Base-by-base conservation (phyloP, 2,797 vertebrate genomes). In the Sebastes vulpes region DNA sequence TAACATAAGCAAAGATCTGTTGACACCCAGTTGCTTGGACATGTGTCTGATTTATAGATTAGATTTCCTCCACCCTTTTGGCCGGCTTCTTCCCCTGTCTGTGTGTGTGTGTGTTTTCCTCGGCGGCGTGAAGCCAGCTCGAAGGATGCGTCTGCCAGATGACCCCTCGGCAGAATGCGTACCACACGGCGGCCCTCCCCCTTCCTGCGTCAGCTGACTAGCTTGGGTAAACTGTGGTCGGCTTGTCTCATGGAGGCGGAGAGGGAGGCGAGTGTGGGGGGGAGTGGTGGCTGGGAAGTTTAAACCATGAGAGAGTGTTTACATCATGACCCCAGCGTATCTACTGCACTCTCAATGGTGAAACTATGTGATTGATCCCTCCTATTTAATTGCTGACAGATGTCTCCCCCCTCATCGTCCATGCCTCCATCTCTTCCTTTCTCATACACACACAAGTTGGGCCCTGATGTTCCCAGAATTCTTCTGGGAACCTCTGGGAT, bases 101-200 rank as follows among this genome's bases (percentile, higher is more conserved):
- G 48, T 52, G 48, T 50, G 48, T 50, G 48, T 52, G 48, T 63
- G 20, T 54, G 46, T 72, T 63, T 77, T 75, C 20, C 61, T 83
- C 48, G 2, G 72, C 9, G 1, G 31, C 80, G 66, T 60, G 78
- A 91, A 82, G 81, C 79, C 85, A 74, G 65, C 81, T 82, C 9
- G 11, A 69, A 89, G 82, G 92, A 90, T 86, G 77, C 83, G 26
- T 86, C 92, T 93, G 90, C 85, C 89, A 93, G 89, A 86, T 93
- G 92, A 93, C 90, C 83, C 83, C 69, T 72, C 29, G 59, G 80
- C 84, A 72, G 67, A 82, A 69, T 64, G 72, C 12, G 50, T 74
- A 65, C 60, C 72, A 68, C 73, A 9, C 57, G 32, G 32, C 7
- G 1, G 25, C 75, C 79, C 70, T 25, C 75, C 80, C 82, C 79